A percentile compares a stretch with the other conserved stretches of the same genome.
Evolutionary conservation across 2,888 invertebrate species (phyloP).

Genomic region (Ramazzottius varieornatus): DNA sequence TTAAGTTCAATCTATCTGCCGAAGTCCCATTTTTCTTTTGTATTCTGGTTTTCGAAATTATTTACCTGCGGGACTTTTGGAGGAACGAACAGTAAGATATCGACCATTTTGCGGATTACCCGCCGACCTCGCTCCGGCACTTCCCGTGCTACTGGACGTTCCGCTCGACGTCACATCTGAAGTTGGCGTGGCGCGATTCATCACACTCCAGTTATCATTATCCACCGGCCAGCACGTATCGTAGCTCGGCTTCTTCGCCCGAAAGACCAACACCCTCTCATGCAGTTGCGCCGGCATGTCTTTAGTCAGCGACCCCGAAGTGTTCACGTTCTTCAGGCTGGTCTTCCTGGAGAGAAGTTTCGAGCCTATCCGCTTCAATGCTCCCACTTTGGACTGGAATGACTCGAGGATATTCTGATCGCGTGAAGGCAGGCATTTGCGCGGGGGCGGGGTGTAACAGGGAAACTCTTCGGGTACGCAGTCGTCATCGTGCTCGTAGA

Average conservation of each 20-base stretch:
- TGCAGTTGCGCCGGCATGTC: neutral
- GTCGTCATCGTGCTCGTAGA: neutral
- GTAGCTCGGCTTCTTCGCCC: neutral
- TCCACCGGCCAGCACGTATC: slow-evolving; percentile 1
- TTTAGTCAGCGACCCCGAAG: neutral
- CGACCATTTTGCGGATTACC: neutral
- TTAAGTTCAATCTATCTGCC: too few species aligned
- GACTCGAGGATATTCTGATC: neutral
- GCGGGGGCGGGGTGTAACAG: slow-evolving; percentile 1
- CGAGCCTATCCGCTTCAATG: slow-evolving; percentile 1
- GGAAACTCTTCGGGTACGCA: neutral
- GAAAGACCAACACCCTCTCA: neutral
- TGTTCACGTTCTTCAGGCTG: neutral
- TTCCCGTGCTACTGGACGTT: neutral
- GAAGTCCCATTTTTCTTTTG: too few species aligned
- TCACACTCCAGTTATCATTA: neutral
- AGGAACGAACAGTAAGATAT: neutral
- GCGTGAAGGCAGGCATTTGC: neutral
- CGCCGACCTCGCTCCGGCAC: neutral
- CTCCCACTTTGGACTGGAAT: neutral
- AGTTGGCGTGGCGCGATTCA: neutral
- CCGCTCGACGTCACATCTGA: neutral
- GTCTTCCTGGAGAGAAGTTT: neutral
- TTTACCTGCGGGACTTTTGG: neutral
- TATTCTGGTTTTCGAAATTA: too few species aligned